Percentiles rank a stretch among this genome's conserved stretches.
These are phyloP conservation scores for Neuroscelio doddi DNA, from an alignment of 2,888 invertebrate genomes.

Conservation along the genomic window DNA sequence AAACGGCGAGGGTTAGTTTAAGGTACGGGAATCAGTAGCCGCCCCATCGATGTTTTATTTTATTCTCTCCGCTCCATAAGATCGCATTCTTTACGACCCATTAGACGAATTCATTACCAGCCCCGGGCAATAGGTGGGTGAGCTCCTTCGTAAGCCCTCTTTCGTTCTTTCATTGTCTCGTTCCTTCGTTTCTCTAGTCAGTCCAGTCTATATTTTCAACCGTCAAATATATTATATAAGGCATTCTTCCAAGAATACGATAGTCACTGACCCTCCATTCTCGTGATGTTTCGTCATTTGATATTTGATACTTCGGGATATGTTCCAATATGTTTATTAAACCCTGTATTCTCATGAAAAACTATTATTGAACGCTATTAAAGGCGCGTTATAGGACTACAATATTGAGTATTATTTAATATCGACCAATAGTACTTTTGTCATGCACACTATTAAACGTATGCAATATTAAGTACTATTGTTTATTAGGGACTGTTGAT, in stretches of 20 bases:
- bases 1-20: slow-evolving; percentile 62
- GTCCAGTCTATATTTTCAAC: slow-evolving; percentile 25
- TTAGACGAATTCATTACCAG: slow-evolving; percentile 72
- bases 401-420: too few relatives aligned
- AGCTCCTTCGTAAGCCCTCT: slow-evolving; percentile 58
- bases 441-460: too few relatives aligned
- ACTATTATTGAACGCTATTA: too few relatives aligned
- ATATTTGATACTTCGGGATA: too few relatives aligned
- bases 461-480: too few relatives aligned
- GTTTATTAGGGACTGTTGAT: too few relatives aligned
- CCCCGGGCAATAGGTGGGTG: slow-evolving; percentile 64
- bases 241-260: not conserved
- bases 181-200: slow-evolving; percentile 34
- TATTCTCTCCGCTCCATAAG: slow-evolving; percentile 70
- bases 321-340: too few relatives aligned
- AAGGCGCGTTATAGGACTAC: too few relatives aligned
- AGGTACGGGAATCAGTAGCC: slow-evolving; percentile 67
- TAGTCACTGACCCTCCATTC: not conserved
- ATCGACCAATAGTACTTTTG: too few relatives aligned
- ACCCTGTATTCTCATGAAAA: too few relatives aligned
- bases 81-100: slow-evolving; percentile 72
- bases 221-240: slow-evolving; percentile 7
- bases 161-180: slow-evolving; percentile 41
- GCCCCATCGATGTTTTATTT: slow-evolving; percentile 68
- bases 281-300: too few relatives aligned